Percentiles rank a stretch among this genome's conserved stretches.
Conservation (phyloP, 2,888 invertebrate genomes). For the Trachelus tabidus region DNA sequence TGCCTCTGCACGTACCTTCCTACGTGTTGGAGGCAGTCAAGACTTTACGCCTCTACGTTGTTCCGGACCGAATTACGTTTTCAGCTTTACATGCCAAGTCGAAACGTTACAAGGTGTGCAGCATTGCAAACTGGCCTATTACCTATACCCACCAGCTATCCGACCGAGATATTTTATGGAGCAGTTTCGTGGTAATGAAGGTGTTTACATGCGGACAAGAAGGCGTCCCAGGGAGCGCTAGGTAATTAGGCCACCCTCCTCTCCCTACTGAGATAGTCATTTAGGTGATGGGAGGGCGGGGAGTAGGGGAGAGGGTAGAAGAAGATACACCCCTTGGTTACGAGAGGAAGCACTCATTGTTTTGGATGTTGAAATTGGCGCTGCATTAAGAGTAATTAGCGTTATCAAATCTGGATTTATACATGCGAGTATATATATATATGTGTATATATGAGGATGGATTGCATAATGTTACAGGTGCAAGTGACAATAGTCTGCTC, state of each 20-base stretch:
- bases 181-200: constrained; percentile 44
- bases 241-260: constrained; percentile 27
- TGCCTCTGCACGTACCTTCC: not conserved
- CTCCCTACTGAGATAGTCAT: constrained; percentile 13
- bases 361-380: not conserved
- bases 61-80: not conserved
- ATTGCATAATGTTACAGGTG: not conserved
- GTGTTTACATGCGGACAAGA: constrained; percentile 44
- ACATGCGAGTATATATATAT: not conserved
- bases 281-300: not conserved
- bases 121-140: constrained; percentile 7
- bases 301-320: not conserved
- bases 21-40: not conserved
- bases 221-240: constrained; percentile 9
- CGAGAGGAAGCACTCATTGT: constrained; percentile 4
- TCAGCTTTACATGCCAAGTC: constrained; percentile 1
- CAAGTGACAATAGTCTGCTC: not conserved
- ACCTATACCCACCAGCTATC: constrained; percentile 11
- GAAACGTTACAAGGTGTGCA: constrained; percentile 1
- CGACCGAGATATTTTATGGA: constrained; percentile 39
- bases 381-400: constrained; percentile 14
- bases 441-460: no score
- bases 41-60: not conserved
- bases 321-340: not conserved
- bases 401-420: not conserved